These are phyloP conservation scores for Heliocidaris tuberculata DNA, from an alignment of 35 echinoderm and acorn worm genomes.

Conservation along the genomic window DNA sequence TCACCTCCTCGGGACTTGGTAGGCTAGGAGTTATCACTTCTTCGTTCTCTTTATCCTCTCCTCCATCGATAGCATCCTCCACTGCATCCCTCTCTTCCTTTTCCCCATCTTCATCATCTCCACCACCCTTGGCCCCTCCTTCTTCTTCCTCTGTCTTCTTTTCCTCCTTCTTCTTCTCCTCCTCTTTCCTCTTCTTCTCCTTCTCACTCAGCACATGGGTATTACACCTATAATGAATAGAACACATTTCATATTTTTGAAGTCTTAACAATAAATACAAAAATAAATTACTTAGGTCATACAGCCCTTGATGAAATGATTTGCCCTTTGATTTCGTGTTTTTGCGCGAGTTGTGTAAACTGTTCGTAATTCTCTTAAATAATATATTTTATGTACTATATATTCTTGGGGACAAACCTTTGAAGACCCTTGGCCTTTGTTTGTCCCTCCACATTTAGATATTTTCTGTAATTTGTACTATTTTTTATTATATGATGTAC, in stretches of 20 bases:
- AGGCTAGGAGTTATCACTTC: neutral
- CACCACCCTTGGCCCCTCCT: neutral
- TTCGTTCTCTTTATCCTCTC: neutral
- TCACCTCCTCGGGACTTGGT: neutral
- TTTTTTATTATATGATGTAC: too few species aligned
- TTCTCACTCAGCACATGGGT: slow-evolving; percentile 72
- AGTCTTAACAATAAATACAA: too few species aligned
- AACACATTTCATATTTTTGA: neutral
- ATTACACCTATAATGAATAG: slow-evolving; percentile 50
- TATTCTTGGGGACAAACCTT: too few species aligned
- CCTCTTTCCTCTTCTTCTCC: slow-evolving; percentile 64
- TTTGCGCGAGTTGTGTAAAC: too few species aligned
- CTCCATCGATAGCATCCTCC: neutral
- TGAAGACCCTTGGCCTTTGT: too few species aligned
- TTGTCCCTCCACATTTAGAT: too few species aligned
- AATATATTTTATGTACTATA: too few species aligned
- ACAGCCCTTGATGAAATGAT: too few species aligned
- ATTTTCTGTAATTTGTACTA: too few species aligned
- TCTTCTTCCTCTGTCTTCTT: slow-evolving; percentile 1
- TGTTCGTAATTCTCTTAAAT: too few species aligned
- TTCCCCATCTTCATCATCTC: slow-evolving; percentile 30
- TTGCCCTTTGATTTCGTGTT: too few species aligned
- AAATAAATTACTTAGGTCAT: too few species aligned
- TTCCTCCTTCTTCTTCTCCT: slow-evolving; percentile 68
- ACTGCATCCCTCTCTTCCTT: neutral